phyloP scores from a whole-genome alignment of 2,888 invertebrate genomes.

The Petrolisthes manimaculis region DNA sequence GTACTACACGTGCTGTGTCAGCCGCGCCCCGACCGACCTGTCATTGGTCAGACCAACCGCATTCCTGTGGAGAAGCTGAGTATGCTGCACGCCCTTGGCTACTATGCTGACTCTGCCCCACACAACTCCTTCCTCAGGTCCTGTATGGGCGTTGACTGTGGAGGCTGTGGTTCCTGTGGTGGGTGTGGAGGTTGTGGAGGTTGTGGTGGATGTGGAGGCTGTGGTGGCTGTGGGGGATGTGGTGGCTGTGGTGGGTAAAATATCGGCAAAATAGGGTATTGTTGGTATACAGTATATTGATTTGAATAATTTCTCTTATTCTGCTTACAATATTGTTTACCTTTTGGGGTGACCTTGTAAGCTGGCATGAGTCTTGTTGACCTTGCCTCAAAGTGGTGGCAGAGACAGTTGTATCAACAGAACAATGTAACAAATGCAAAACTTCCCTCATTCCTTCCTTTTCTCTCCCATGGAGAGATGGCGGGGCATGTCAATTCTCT shows the following conservation, averaged over 20 bases:
- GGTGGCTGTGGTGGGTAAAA: slow-evolving; percentile 62
- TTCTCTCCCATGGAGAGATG: background rate
- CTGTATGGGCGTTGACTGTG: slow-evolving; percentile 56
- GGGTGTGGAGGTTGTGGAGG: slow-evolving; percentile 62
- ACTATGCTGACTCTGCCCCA: slow-evolving; percentile 57
- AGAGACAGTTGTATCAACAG: background rate
- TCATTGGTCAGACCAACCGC: slow-evolving; percentile 59
- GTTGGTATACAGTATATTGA: background rate
- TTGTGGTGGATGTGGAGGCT: slow-evolving; percentile 61
- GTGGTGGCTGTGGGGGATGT: slow-evolving; percentile 62
- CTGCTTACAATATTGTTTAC: background rate
- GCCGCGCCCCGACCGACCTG: slow-evolving; percentile 58
- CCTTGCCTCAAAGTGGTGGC: slow-evolving; percentile 2
- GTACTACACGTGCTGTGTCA: slow-evolving; percentile 61
- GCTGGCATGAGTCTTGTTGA: background rate
- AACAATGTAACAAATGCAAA: background rate
- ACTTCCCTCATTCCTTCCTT: background rate
- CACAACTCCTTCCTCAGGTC: slow-evolving; percentile 63
- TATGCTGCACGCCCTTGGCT: slow-evolving; percentile 60
- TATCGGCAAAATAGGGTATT: slow-evolving; percentile 23
- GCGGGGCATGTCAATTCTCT: background rate
- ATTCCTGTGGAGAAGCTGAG: slow-evolving; percentile 62
- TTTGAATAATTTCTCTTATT: slow-evolving; percentile 9
- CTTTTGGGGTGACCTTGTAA: background rate
- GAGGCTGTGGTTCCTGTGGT: slow-evolving; percentile 62